phyloP scores from a whole-genome alignment of 2,888 invertebrate genomes.

The Hermodice carunculata region DNA sequence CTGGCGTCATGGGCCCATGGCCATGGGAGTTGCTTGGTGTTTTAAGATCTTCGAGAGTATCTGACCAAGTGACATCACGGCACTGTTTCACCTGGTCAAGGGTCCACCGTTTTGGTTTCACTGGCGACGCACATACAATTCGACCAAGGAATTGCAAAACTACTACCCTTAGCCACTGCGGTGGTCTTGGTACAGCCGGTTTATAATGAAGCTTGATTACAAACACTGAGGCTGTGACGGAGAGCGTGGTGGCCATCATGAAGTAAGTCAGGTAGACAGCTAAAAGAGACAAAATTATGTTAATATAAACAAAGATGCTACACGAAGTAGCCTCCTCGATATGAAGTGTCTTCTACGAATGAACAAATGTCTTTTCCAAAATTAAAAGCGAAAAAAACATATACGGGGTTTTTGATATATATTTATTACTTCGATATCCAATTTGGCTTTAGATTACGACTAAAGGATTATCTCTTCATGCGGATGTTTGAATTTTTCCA shows the following conservation, averaged over 20 bases:
- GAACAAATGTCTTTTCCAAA: no score
- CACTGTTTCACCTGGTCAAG: background rate
- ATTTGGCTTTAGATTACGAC: no score
- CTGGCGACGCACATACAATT: background rate
- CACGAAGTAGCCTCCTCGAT: background rate
- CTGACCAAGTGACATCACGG: background rate
- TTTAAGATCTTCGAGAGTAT: background rate
- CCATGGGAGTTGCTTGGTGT: background rate
- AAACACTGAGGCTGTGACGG: constrained; percentile 4
- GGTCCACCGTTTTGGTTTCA: background rate
- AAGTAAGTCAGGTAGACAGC: constrained; percentile 12
- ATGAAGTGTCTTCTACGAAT: background rate
- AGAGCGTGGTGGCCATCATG: constrained; percentile 6
- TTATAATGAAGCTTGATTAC: constrained; percentile 1
- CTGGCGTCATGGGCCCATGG: background rate
- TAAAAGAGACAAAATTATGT: background rate
- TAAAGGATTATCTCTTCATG: no score
- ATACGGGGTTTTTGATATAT: no score
- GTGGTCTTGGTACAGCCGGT: background rate
- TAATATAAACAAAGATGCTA: background rate
- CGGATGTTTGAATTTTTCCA: no score
- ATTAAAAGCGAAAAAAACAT: no score
- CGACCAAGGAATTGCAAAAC: background rate
- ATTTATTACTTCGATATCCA: no score
- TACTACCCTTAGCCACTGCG: constrained; percentile 2